Evolutionary conservation across 2,888 invertebrate species (phyloP).

Genomic region (Cyaniris semiargus): DNA sequence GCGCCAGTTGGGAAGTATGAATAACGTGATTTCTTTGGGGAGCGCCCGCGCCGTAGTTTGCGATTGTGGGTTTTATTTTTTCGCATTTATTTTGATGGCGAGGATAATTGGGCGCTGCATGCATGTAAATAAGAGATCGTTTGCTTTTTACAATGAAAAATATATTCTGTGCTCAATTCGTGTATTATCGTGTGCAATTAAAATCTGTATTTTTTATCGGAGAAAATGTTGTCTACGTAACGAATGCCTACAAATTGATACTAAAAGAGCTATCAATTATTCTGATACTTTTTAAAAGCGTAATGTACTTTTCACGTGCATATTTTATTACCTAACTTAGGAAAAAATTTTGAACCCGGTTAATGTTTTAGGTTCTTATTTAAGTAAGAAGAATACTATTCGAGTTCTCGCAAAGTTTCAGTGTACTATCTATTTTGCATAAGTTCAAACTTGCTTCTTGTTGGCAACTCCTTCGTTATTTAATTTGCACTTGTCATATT

Average conservation of each 20-base stretch:
- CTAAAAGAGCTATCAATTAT: background rate
- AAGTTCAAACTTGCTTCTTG: constrained; percentile 38
- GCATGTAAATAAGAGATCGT: background rate
- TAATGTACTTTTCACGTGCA: background rate
- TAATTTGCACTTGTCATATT: constrained; percentile 33
- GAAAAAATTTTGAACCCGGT: background rate
- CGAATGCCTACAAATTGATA: background rate
- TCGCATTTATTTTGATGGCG: constrained; percentile 22
- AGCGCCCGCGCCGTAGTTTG: constrained; percentile 16
- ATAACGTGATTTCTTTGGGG: constrained; percentile 29
- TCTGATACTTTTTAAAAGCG: background rate
- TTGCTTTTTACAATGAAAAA: background rate
- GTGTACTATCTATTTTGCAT: constrained; percentile 36
- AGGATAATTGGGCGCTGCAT: constrained; percentile 26
- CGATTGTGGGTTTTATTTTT: constrained; percentile 3
- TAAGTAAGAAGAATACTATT: constrained; percentile 14
- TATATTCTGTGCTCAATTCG: background rate
- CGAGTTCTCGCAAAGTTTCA: background rate
- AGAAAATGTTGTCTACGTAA: background rate
- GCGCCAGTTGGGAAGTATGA: constrained; percentile 28
- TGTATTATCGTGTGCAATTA: background rate
- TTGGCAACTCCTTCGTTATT: constrained; percentile 39
- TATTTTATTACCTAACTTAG: background rate
- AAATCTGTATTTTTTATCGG: background rate
- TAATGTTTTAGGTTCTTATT: background rate